Evolutionary conservation across 2,113 vertebrate species (phyloP).

Genomic region (Mormyrus lacerda): DNA sequence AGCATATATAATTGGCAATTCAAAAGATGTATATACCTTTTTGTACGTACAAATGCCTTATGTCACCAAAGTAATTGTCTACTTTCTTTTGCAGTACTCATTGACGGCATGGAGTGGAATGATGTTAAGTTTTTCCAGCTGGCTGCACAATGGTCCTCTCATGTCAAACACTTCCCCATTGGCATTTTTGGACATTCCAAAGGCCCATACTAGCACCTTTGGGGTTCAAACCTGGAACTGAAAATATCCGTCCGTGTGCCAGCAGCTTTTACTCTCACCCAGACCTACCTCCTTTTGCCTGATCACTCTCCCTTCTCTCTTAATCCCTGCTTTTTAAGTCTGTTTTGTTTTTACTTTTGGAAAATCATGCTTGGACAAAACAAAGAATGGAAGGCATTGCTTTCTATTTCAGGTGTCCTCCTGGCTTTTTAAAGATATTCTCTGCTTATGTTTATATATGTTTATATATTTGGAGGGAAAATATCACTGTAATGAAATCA

Average conservation of each 20-base stretch:
- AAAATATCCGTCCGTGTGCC: conserved; percentile 42
- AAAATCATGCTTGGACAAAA: conserved; percentile 36
- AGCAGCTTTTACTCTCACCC: conserved; percentile 41
- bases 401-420: conserved; percentile 10
- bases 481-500: neutral
- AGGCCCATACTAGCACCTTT: conserved; percentile 68
- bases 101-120: conserved; percentile 93
- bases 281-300: conserved; percentile 9
- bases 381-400: conserved; percentile 34
- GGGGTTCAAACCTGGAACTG: conserved; percentile 37
- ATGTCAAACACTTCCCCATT: conserved; percentile 96
- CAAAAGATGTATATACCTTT: neutral
- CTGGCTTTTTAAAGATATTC: conserved; percentile 47
- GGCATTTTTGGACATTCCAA: conserved; percentile 91
- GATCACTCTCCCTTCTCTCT: conserved; percentile 35
- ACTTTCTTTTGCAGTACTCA: conserved; percentile 66
- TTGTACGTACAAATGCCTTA: neutral
- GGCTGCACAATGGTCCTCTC: conserved; percentile 96
- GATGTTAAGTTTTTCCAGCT: conserved; percentile 98
- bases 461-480: conserved; percentile 30
- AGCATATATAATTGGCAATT: neutral
- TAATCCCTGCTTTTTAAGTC: conserved; percentile 36
- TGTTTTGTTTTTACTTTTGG: conserved; percentile 47
- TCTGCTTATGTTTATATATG: conserved; percentile 51
- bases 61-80: neutral